phyloP scores from a whole-genome alignment of 1,140 invertebrate species.

The Paralvinella palmiformis region DNA sequence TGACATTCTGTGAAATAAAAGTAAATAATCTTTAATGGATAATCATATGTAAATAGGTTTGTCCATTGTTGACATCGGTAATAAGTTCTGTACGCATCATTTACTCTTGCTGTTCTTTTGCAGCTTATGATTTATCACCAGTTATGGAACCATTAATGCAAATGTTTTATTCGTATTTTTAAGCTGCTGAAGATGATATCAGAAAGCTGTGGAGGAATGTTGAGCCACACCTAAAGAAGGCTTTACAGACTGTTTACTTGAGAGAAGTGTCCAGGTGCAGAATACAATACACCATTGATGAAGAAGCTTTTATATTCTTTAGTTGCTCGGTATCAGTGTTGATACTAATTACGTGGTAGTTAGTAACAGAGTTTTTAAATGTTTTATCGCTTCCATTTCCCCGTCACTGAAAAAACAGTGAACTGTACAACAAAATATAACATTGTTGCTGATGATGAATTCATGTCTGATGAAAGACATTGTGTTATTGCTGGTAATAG shows the following conservation, averaged over 20 bases:
- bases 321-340: too few relatives aligned
- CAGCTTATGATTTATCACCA: background rate
- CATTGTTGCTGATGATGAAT: too few relatives aligned
- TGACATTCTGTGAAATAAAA: too few relatives aligned
- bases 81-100: background rate
- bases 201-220: conserved; percentile 71
- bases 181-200: conserved; percentile 57
- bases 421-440: too few relatives aligned
- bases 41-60: background rate
- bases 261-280: conserved; percentile 56
- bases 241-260: conserved; percentile 71
- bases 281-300: too few relatives aligned
- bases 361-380: too few relatives aligned
- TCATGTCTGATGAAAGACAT: too few relatives aligned
- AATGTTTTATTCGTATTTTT: background rate
- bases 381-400: too few relatives aligned
- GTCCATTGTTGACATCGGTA: background rate
- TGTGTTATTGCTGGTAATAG: too few relatives aligned
- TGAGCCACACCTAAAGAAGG: conserved; percentile 64
- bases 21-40: background rate
- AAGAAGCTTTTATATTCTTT: background rate
- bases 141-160: background rate
- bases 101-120: background rate
- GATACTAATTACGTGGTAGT: too few relatives aligned
- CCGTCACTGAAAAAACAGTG: too few relatives aligned